Evolutionary conservation across 1,140 invertebrate species (phyloP), one percentile per base, ranked within the genome.

Genomic region (Macrosteles quadrilineatus): DNA sequence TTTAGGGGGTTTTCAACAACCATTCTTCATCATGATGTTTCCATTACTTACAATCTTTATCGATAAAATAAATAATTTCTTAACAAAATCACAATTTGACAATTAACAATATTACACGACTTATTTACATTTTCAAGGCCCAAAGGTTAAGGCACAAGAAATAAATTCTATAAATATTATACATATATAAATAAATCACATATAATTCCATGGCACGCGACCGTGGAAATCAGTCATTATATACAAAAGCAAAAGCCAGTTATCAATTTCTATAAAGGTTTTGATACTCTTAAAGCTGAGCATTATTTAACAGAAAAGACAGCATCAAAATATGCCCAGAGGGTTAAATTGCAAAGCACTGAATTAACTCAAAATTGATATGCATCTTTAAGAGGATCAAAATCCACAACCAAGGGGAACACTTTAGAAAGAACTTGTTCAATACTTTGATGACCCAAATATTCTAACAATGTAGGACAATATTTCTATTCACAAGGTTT

Each of bases 121-220:
- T 59, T 59, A 59, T 59, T 25, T 59, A 59, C 55, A 59, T 29
- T 29, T 21, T 59, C 55, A 11, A 11, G 21, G 55, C 27, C 55
- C 21, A 27, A 14, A 59, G 55, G 55, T 59, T 59, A 59, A 23
- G 55, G 27, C 55, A 21, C 55, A 59, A 59, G 55, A 59, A 27
- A 59, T 59, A 59, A 59, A 59, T 27, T 59, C 55, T 59, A 25
- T 59, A 29, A 59, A 59, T 59, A 59, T 59, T 27, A 21, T 59
- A 59, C 55, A 59, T 59, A 59, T 59, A 59, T 59, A 59, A 59
- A 59, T 59, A 59, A 59, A 59, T 59, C 55, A 59, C 55, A 59
- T 27, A 29, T 59, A 6, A 6, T 9, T 59, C 55, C 55, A 59
- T 30, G 27, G 25, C 55, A 59, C 55, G 2, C 11, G 55, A 23